Evolutionary conservation across 2,113 vertebrate species (phyloP), one percentile per base, ranked within the genome.

Genomic region (Macrotis lagotis): DNA sequence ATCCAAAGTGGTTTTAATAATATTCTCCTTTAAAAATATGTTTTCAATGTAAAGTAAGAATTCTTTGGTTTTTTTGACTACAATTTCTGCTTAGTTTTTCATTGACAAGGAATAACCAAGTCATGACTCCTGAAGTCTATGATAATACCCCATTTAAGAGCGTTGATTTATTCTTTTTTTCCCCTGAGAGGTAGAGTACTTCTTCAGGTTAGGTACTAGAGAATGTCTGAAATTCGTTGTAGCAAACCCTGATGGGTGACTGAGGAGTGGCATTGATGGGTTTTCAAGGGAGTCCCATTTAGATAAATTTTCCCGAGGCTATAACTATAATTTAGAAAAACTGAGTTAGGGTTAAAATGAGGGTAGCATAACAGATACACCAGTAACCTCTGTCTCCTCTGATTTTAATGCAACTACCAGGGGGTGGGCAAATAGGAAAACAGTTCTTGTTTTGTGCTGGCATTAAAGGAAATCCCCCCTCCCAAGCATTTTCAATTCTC

Each of bases 401-500:
- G 91, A 97, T 96, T 94, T 95, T 94, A 89, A 91, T n/a, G 94
- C 50, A 93, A 90, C 88, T 94, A 92, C 55, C 91, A 51, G 19
- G 88, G 95, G 3, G 90, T 8, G 37, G 49, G 51, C 92, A 93
- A 89, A 47, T 25, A 51, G 95, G 59, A 91, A 94, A 51, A 90
- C 88, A 55, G 90, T 88, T 91, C 96, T 90, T 91, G 97, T 96
- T 92, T 52, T 95, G 94, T 96, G 93, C 31, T 96, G 89, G 91
- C 89, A 91, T 50, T 94, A 74, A 91, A 28, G 94, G 97, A 91
- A 92, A 5, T 2, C 91, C 93, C 96, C 91, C 83, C 93, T 91
- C 97, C 91, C 89, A 94, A 93, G 88, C 93, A 96, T 66, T 95
- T 97, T 97, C 95, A 95, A 94, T 98, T 95, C 89, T 91, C 48